Percentiles rank a stretch among this genome's conserved stretches.
These are phyloP conservation scores for Pseudorectes ferrugineus DNA, from an alignment of 2,113 vertebrate genomes.

Conservation along the genomic window DNA sequence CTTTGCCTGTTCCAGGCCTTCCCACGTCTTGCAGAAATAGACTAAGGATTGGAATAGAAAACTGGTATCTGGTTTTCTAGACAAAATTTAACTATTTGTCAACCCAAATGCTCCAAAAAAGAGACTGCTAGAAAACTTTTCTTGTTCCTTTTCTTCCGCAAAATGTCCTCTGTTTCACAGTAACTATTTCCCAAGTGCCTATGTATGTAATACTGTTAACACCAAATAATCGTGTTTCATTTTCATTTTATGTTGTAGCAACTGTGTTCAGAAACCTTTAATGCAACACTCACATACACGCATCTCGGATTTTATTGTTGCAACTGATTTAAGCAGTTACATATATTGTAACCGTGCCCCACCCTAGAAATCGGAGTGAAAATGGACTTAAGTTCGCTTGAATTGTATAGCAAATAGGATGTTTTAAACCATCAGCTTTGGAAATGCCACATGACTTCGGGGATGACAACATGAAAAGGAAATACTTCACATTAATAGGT, in stretches of 20 bases:
- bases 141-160: background rate
- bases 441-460: background rate
- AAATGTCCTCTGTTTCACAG: background rate
- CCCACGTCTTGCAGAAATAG: constrained; percentile 41
- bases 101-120: background rate
- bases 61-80: background rate
- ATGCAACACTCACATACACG: background rate
- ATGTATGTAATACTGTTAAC: background rate
- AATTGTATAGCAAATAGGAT: background rate
- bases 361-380: background rate
- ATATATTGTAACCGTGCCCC: background rate
- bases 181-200: background rate
- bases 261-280: background rate
- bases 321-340: background rate
- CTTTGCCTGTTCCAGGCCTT: constrained; percentile 41
- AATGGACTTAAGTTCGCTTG: background rate
- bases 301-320: background rate
- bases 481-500: background rate
- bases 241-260: background rate
- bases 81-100: background rate
- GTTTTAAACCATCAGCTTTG: background rate
- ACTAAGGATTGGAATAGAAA: background rate
- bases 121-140: background rate
- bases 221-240: background rate
- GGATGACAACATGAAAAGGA: background rate